phyloP scores from a whole-genome alignment of 2,888 invertebrate genomes.

The Acleris holmiana region DNA sequence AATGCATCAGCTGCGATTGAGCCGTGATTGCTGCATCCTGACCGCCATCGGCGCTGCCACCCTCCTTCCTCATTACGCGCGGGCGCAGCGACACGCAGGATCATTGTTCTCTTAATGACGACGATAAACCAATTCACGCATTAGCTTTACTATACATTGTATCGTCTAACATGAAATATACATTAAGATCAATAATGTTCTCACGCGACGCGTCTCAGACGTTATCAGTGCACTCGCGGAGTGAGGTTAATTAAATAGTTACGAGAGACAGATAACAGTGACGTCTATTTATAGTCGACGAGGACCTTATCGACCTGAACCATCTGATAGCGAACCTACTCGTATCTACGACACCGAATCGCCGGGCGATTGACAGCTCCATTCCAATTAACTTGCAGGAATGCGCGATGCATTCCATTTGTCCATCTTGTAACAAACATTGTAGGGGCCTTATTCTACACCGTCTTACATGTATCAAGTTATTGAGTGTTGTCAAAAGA shows the following conservation, averaged over 20 bases:
- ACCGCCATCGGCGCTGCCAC: constrained; percentile 65
- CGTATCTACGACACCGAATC: constrained; percentile 58
- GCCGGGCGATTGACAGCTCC: constrained; percentile 34
- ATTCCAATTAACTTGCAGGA: constrained; percentile 33
- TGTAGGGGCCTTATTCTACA: too few relatives aligned
- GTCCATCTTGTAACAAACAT: too few relatives aligned
- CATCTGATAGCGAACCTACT: constrained; percentile 67
- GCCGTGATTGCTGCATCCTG: constrained; percentile 73
- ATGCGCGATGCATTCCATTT: constrained; percentile 10
- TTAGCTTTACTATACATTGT: constrained; percentile 19
- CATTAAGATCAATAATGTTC: constrained; percentile 56
- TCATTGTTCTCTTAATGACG: constrained; percentile 34
- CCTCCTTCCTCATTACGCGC: constrained; percentile 77
- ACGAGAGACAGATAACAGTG: constrained; percentile 68
- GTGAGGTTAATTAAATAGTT: constrained; percentile 80
- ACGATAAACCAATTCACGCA: constrained; percentile 24
- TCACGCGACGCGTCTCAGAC: constrained; percentile 65
- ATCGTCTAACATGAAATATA: constrained; percentile 38
- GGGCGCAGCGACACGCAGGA: constrained; percentile 24
- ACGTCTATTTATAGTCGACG: constrained; percentile 70
- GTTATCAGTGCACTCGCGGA: constrained; percentile 70
- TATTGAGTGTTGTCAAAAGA: too few relatives aligned
- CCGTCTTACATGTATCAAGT: too few relatives aligned
- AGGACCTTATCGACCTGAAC: constrained; percentile 69
- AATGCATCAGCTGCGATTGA: constrained; percentile 36